These are phyloP conservation scores for Zaprionus lachaisei DNA, from an alignment of 1,140 invertebrate species.

Conservation along the genomic window DNA sequence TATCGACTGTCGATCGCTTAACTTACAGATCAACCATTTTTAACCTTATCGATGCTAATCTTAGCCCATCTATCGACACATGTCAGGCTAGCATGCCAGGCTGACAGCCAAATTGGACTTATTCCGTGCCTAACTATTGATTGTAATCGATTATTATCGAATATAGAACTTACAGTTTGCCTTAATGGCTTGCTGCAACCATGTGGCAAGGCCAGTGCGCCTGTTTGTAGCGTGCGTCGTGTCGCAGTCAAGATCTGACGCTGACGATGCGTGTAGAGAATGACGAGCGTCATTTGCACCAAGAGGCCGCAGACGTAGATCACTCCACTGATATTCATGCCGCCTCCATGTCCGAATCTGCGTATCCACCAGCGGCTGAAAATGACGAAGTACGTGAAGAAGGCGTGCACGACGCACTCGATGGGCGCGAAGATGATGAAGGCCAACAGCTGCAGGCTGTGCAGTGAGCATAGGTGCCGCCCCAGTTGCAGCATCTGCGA, in stretches of 20 bases:
- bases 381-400: slow-evolving; percentile 56
- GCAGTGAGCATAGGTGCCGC: slow-evolving; percentile 31
- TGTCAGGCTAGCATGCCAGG: no score
- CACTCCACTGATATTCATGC: slow-evolving; percentile 14
- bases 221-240: slow-evolving; percentile 5
- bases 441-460: slow-evolving; percentile 42
- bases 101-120: no score
- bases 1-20: background rate
- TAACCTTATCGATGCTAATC: no score
- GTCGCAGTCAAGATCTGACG: background rate
- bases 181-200: slow-evolving; percentile 32
- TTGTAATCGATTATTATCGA: background rate
- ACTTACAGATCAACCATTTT: slow-evolving; percentile 22
- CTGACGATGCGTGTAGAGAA: slow-evolving; percentile 42
- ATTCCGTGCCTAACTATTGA: no score
- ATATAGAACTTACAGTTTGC: slow-evolving; percentile 45
- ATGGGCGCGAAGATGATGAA: slow-evolving; percentile 46
- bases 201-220: slow-evolving; percentile 13
- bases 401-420: slow-evolving; percentile 52
- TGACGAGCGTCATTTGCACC: slow-evolving; percentile 43
- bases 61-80: no score
- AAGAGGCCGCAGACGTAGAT: slow-evolving; percentile 26
- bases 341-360: background rate
- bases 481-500: slow-evolving; percentile 39
- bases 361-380: slow-evolving; percentile 52